Conservation (phyloP, 35 echinoderm and acorn worm species). For the Heliocidaris tuberculata region DNA sequence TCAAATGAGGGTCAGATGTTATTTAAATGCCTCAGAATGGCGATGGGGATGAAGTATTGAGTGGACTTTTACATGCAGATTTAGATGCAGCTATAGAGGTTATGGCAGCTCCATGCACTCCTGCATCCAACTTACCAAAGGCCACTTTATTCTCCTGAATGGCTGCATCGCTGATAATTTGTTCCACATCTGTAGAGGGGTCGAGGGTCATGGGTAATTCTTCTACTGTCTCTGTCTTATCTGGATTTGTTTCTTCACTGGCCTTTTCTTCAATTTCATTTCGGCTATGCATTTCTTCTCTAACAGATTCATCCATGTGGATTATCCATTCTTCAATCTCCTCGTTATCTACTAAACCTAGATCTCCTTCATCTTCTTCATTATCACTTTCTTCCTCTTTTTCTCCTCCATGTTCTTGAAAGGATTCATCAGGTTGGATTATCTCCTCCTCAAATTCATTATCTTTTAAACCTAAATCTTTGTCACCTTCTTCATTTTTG, state of each 20-base stretch:
- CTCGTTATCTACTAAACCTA: not conserved
- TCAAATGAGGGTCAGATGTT: not conserved
- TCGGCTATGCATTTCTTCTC: not conserved
- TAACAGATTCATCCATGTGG: not conserved
- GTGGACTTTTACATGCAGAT: not conserved
- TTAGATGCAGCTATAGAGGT: not conserved
- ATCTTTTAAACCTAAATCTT: not conserved
- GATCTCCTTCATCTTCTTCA: not conserved
- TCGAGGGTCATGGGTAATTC: not conserved
- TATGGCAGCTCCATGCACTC: not conserved
- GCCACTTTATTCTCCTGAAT: not conserved
- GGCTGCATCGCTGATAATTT: not conserved
- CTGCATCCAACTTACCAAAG: slow-evolving; percentile 14
- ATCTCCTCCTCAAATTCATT: not conserved
- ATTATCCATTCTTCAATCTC: slow-evolving; percentile 5
- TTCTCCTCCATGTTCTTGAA: not conserved
- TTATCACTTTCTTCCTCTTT: not conserved
- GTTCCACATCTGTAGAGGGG: not conserved
- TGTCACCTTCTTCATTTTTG: not conserved
- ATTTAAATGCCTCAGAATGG: not conserved
- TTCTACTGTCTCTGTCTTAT: not conserved
- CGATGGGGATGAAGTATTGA: not conserved
- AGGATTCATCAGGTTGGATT: not conserved
- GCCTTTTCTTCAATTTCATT: not conserved
- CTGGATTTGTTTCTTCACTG: not conserved